Evolutionary conservation across 2,888 invertebrate genomes (phyloP).

Genomic region (Thera britannica): DNA sequence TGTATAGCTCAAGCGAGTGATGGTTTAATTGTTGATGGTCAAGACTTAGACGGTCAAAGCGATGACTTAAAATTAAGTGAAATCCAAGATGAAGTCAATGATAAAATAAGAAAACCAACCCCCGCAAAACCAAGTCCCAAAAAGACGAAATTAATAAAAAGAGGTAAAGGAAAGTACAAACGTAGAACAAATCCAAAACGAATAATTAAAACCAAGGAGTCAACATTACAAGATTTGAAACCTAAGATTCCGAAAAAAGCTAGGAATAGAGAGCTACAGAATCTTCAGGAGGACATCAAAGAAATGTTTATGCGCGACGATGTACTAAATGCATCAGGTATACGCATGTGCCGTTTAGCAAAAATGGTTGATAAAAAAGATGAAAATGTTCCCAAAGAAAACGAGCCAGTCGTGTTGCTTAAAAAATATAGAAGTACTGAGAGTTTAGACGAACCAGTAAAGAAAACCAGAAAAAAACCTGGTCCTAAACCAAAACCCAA

Average conservation of each 20-base stretch:
- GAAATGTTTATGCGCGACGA: conserved; percentile 89
- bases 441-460: conserved; percentile 35
- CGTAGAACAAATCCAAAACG: conserved; percentile 21
- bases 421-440: conserved; percentile 59
- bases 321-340: conserved; percentile 85
- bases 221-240: conserved; percentile 11
- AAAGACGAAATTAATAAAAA: conserved; percentile 26
- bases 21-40: conserved; percentile 4
- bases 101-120: not conserved
- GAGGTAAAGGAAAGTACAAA: conserved; percentile 22
- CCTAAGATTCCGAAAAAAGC: conserved; percentile 44
- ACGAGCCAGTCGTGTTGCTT: conserved; percentile 59
- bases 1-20: conserved; percentile 7
- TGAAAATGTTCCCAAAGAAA: conserved; percentile 43
- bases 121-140: not conserved
- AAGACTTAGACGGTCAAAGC: not conserved
- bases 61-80: conserved; percentile 10
- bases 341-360: conserved; percentile 86
- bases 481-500: conserved; percentile 57
- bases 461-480: conserved; percentile 58
- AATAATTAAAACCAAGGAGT: conserved; percentile 17
- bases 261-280: conserved; percentile 82
- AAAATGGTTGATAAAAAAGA: conserved; percentile 75
- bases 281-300: conserved; percentile 88
- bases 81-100: conserved; percentile 10